A percentile compares a stretch with the other conserved stretches of the same genome.
Conservation (phyloP, 2,797 vertebrate genomes). For the Eidolon dupreanum region DNA sequence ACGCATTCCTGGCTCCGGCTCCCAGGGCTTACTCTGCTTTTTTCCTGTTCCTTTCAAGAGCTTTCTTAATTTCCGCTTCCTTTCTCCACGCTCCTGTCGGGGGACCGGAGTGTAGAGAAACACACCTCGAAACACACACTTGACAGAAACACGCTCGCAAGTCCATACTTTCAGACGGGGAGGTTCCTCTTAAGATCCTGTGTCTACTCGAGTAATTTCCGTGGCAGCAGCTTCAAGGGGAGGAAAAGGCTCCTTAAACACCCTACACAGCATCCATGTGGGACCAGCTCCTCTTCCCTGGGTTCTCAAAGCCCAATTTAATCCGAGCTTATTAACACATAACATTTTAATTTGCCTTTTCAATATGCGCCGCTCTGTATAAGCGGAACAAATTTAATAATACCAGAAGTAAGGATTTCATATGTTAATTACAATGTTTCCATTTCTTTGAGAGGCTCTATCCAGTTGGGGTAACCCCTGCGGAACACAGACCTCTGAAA, state of each 20-base stretch:
- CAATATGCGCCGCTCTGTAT: constrained; percentile 56
- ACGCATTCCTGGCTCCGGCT: accelerated
- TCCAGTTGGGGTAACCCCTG: constrained; percentile 73
- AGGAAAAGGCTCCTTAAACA: constrained; percentile 37
- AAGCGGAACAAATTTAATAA: constrained; percentile 81
- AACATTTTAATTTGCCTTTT: constrained; percentile 79
- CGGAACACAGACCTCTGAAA: constrained; percentile 75
- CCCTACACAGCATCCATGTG: constrained; percentile 12
- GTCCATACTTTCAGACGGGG: neutral
- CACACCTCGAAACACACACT: neutral
- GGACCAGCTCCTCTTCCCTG: constrained; percentile 27
- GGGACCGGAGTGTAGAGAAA: neutral
- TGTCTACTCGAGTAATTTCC: neutral
- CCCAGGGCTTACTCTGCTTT: neutral
- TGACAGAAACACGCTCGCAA: neutral
- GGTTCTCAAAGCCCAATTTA: constrained; percentile 70
- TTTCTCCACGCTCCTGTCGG: accelerated
- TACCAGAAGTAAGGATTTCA: constrained; percentile 82
- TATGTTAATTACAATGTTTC: constrained; percentile 84
- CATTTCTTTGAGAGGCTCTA: constrained; percentile 75
- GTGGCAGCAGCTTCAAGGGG: constrained; percentile 15
- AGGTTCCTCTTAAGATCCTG: neutral
- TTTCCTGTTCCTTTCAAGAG: neutral
- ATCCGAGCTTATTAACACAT: constrained; percentile 61
- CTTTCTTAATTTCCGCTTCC: constrained; percentile 31